Percentiles rank a stretch among this genome's conserved stretches.
Evolutionary conservation across 2,888 invertebrate species (phyloP).

Genomic region (Apodemia hepburni): DNA sequence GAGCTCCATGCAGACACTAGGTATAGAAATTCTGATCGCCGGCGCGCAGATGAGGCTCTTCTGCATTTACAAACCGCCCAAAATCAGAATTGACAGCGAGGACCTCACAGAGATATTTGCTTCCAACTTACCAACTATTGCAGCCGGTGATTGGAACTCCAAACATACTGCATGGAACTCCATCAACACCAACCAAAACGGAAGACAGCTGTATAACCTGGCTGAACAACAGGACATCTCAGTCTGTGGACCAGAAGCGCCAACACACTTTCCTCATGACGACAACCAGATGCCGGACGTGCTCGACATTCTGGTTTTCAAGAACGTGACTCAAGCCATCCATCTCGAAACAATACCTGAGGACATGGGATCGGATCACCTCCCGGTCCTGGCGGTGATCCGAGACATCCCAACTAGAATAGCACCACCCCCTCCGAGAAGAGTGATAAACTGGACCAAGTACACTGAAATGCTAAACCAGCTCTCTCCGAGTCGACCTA

Average conservation of each 20-base stretch:
- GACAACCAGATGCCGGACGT: no score
- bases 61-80: not conserved
- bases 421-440: not conserved
- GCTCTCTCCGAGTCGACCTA: no score
- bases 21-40: not conserved
- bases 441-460: not conserved
- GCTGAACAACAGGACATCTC: not conserved
- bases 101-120: no score
- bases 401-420: not conserved
- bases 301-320: no score
- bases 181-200: no score
- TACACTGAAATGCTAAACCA: not conserved
- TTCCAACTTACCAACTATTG: not conserved
- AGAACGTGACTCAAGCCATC: not conserved
- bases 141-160: slow-evolving; percentile 1
- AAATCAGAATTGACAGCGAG: no score
- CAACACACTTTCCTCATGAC: not conserved
- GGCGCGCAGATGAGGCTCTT: not conserved
- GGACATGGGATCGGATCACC: not conserved
- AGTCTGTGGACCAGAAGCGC: not conserved
- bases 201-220: not conserved
- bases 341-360: not conserved
- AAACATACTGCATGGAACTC: not conserved
- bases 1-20: slow-evolving; percentile 2
- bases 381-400: not conserved